phyloP scores from a whole-genome alignment of 1,140 invertebrate species.

The Sipha flava region DNA sequence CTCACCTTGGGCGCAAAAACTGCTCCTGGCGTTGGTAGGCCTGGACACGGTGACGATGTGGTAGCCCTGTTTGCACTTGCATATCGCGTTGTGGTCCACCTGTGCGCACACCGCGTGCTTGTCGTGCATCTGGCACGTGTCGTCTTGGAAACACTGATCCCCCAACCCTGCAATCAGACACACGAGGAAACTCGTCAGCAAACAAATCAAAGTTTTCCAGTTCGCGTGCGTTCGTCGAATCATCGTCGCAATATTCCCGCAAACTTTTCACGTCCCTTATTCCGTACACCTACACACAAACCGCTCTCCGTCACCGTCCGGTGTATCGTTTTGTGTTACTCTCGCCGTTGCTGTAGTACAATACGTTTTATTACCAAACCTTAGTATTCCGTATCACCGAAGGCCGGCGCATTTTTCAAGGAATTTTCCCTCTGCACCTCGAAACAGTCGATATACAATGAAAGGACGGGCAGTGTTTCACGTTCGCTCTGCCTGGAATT shows the following conservation, averaged over 20 bases:
- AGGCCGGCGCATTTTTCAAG: too few relatives aligned
- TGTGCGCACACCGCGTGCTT: constrained; percentile 69
- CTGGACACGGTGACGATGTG: constrained; percentile 64
- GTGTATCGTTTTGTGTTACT: too few relatives aligned
- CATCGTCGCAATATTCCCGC: not conserved
- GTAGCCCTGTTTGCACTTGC: constrained; percentile 68
- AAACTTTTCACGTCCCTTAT: too few relatives aligned
- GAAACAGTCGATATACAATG: too few relatives aligned
- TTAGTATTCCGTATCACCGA: too few relatives aligned
- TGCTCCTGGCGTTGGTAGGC: constrained; percentile 50
- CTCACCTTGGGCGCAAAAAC: constrained; percentile 22
- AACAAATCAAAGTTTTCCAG: not conserved
- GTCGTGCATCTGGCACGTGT: constrained; percentile 58
- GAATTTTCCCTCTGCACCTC: too few relatives aligned
- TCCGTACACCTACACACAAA: not conserved
- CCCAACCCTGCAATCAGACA: constrained; percentile 55
- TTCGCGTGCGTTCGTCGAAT: not conserved
- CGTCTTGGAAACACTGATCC: constrained; percentile 73
- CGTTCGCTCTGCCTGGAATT: too few relatives aligned
- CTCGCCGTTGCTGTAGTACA: too few relatives aligned
- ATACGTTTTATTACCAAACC: too few relatives aligned
- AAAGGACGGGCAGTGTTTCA: too few relatives aligned
- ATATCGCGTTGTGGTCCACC: constrained; percentile 73
- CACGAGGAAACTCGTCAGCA: too few relatives aligned
- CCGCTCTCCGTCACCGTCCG: too few relatives aligned